Conservation (phyloP, 2,113 vertebrate species). For the Arenaria interpres region DNA sequence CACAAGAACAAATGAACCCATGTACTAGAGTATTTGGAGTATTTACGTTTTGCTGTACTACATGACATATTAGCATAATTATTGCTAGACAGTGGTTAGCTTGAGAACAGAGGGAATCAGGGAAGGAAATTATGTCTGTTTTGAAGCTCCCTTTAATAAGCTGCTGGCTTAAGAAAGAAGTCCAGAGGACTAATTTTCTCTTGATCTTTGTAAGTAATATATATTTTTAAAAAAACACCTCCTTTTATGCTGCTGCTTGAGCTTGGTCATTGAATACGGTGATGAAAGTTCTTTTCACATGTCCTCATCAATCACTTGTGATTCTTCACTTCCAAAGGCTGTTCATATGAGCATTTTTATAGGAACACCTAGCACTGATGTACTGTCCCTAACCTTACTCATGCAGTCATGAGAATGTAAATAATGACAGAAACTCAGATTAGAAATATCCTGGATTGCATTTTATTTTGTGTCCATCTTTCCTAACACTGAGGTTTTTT, state of each 20-base stretch:
- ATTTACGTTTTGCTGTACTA: background rate
- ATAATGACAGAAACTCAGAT: background rate
- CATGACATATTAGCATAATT: background rate
- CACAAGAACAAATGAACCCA: background rate
- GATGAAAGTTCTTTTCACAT: background rate
- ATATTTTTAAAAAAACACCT: background rate
- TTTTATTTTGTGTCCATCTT: background rate
- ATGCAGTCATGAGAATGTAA: background rate
- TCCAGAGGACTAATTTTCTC: background rate
- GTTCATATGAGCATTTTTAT: background rate
- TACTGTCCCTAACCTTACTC: background rate
- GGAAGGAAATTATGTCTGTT: background rate
- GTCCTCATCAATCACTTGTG: background rate
- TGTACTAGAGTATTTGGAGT: background rate
- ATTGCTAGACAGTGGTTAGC: background rate
- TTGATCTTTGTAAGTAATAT: background rate
- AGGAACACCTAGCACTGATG: background rate
- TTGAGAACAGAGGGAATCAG: background rate
- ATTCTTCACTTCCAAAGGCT: background rate
- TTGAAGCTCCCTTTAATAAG: background rate
- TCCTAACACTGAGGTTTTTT: background rate
- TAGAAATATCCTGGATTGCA: background rate
- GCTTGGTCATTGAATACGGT: background rate
- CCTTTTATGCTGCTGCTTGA: background rate
- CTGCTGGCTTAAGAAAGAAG: background rate